These are phyloP conservation scores for Tachystola acroxantha DNA, from an alignment of 2,888 invertebrate species.

Conservation along the genomic window DNA sequence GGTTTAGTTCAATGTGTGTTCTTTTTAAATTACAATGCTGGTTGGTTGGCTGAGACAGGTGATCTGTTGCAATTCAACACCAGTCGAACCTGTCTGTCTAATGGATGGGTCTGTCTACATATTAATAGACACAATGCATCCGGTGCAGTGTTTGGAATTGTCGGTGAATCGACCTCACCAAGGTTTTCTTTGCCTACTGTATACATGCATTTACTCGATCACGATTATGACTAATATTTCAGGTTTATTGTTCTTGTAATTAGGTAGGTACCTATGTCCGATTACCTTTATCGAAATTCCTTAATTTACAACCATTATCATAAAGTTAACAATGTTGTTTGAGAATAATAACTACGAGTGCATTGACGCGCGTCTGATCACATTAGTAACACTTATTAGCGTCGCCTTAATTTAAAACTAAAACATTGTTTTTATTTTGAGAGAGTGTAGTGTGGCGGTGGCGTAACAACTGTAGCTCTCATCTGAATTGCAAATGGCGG, in stretches of 20 bases:
- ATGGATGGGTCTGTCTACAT: slow-evolving; percentile 8
- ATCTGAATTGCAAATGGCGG: slow-evolving; percentile 68
- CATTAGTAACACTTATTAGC: slow-evolving; percentile 34
- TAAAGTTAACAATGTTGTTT: slow-evolving; percentile 2
- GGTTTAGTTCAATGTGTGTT: background rate
- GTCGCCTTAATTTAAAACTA: slow-evolving; percentile 39
- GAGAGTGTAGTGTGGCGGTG: slow-evolving; percentile 49
- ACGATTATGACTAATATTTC: no score
- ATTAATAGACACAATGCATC: slow-evolving; percentile 4
- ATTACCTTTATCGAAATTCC: no score
- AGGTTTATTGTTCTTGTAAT: no score
- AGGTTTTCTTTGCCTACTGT: no score
- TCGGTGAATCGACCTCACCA: background rate
- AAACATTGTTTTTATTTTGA: slow-evolving; percentile 67
- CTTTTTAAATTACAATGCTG: background rate
- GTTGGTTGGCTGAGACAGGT: slow-evolving; percentile 8
- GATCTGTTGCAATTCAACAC: slow-evolving; percentile 9
- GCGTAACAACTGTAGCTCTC: slow-evolving; percentile 45
- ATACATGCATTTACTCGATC: no score
- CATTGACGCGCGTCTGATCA: slow-evolving; percentile 31
- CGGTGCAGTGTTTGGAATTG: background rate
- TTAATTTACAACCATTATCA: no score
- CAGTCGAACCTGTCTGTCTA: slow-evolving; percentile 8
- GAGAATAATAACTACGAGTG: slow-evolving; percentile 14
- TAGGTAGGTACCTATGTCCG: no score